A percentile compares a stretch with the other conserved stretches of the same genome.
Conservation (phyloP, 2,888 invertebrate genomes). For the Cecidostiba fungosa region DNA sequence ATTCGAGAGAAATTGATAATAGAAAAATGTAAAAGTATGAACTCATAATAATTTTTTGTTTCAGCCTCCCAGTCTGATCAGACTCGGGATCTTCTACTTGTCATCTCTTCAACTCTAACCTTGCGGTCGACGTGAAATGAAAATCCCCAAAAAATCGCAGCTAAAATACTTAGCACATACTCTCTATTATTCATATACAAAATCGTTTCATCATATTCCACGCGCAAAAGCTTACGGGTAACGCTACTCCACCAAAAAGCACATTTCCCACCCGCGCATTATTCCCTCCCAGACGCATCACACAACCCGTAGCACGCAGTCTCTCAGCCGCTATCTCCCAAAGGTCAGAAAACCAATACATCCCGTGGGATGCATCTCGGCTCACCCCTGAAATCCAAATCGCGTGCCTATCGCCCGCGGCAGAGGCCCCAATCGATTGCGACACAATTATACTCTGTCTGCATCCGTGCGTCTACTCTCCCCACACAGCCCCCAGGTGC, state of each 20-base stretch:
- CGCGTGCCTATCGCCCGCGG: background rate
- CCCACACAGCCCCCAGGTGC: background rate
- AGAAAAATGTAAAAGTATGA: no score
- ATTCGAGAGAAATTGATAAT: no score
- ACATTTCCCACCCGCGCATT: no score
- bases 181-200: no score
- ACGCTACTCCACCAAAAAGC: no score
- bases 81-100: background rate
- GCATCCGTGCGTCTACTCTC: background rate
- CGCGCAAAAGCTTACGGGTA: no score
- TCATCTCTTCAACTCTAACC: background rate
- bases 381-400: background rate
- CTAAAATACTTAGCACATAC: no score
- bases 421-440: background rate
- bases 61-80: background rate
- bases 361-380: slow-evolving; percentile 14
- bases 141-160: no score
- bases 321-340: background rate
- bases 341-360: slow-evolving; percentile 14
- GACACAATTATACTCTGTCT: background rate
- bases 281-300: background rate
- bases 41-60: no score
- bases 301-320: background rate
- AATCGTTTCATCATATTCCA: no score
- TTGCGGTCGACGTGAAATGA: no score